A percentile compares a stretch with the other conserved stretches of the same genome.
Conservation (phyloP, 2,888 invertebrate species). For the Eretmocerus hayati region DNA sequence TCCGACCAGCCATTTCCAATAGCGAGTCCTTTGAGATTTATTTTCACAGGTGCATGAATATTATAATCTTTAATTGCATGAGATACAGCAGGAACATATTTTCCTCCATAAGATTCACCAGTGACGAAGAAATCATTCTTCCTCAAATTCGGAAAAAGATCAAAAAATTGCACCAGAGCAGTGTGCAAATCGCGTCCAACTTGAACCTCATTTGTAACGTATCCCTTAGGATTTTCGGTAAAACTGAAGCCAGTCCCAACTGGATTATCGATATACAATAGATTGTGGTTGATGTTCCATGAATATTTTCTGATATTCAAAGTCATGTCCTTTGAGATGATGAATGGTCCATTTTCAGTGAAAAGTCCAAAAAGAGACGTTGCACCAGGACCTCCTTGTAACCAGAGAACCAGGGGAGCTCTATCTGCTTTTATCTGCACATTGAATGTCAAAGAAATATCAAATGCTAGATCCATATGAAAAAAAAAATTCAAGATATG, state of each 20-base stretch:
- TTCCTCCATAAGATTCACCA: conserved; percentile 81
- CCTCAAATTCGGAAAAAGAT: conserved; percentile 67
- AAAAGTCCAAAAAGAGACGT: conserved; percentile 73
- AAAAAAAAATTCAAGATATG: too few species aligned
- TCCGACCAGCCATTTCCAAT: conserved; percentile 73
- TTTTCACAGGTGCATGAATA: conserved; percentile 53
- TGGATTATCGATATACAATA: conserved; percentile 89
- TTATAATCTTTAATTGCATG: conserved; percentile 65
- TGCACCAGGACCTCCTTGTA: conserved; percentile 81
- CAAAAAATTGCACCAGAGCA: conserved; percentile 74
- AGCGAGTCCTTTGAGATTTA: conserved; percentile 63
- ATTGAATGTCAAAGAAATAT: too few species aligned
- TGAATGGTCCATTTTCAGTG: conserved; percentile 75
- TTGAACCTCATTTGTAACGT: conserved; percentile 68
- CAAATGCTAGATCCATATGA: too few species aligned
- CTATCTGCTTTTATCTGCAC: conserved; percentile 45
- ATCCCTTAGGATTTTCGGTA: conserved; percentile 68
- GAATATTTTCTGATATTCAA: conserved; percentile 61
- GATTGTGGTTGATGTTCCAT: conserved; percentile 72
- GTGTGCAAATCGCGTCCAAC: conserved; percentile 73
- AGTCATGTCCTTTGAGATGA: conserved; percentile 47
- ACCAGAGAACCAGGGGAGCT: conserved; percentile 73
- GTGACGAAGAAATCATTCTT: conserved; percentile 71
- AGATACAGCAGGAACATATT: conserved; percentile 69
- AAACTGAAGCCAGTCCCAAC: conserved; percentile 90